These are phyloP conservation scores for Silvanus unidentatus DNA, from an alignment of 2,888 invertebrate genomes.

Conservation along the genomic window DNA sequence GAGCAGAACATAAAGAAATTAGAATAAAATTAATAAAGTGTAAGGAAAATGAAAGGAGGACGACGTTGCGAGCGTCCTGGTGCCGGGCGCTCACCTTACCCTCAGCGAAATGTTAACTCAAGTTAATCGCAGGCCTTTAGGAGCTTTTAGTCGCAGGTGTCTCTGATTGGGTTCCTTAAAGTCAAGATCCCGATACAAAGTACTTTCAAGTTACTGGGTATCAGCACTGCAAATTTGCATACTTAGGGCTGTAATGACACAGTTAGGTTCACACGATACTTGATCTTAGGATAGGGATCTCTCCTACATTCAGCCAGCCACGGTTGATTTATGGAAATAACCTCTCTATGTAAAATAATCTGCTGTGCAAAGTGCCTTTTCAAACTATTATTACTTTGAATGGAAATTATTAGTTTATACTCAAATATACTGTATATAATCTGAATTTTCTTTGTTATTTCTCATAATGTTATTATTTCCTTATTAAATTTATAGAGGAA, in stretches of 20 bases:
- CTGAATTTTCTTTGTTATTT: too few relatives aligned
- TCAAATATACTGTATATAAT: too few relatives aligned
- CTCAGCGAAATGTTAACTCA: too few relatives aligned
- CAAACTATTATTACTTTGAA: conserved; percentile 16
- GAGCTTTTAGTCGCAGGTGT: conserved; percentile 34
- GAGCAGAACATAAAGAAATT: conserved; percentile 21
- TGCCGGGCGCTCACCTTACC: too few relatives aligned
- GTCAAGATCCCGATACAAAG: conserved; percentile 28
- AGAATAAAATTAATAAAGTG: conserved; percentile 33
- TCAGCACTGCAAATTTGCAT: conserved; percentile 33
- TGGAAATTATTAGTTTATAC: conserved; percentile 20
- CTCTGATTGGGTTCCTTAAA: conserved; percentile 31
- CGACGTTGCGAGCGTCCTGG: too few relatives aligned
- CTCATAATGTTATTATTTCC: too few relatives aligned
- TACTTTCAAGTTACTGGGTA: conserved; percentile 25
- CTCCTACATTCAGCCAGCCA: conserved; percentile 8
- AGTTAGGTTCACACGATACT: conserved; percentile 29
- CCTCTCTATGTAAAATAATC: conserved; percentile 25
- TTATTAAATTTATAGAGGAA: too few relatives aligned
- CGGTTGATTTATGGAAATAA: conserved; percentile 30
- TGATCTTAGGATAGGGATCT: conserved; percentile 26
- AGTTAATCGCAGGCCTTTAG: conserved; percentile 24
- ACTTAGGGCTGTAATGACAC: conserved; percentile 28
- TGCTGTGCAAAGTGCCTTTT: conserved; percentile 23
- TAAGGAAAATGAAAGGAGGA: conserved; percentile 13